Evolutionary conservation across 2,888 invertebrate genomes (phyloP), one percentile per base, ranked within the genome.

Genomic region (Dynastes maya): DNA sequence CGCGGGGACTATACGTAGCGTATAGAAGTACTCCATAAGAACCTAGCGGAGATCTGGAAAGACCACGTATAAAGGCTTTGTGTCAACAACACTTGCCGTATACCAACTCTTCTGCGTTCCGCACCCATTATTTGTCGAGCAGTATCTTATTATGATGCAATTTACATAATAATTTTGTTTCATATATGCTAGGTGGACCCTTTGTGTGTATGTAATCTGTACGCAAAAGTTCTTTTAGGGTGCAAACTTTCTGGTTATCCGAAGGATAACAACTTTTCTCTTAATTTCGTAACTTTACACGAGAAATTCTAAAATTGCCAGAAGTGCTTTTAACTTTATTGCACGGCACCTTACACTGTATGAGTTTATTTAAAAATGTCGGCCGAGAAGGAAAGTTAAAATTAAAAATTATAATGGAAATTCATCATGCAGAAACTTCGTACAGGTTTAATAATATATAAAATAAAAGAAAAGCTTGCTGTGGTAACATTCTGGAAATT

Each of bases 121-220:
- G 9, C 40, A 29, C 40, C 13, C 68, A 51, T 68, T 51, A 27
- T 68, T 51, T 22, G 68, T 68, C 51, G 29, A 68, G 68, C n/a
- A 68, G 68, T 51, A 27, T 68, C 68, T 68, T 68, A 68, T 68
- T 68, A 51, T 29, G 49, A 51, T 51, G 29, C 68, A 68, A 68
- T 68, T 68, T 68, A 68, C 68, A 68, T 68, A 68, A 51, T 68
- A 68, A 68, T 68, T 27, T 49, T 51, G 29, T 29, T 49, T 11
- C 49, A 29, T 29, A 51, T 68, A 51, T 51, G 63, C 29, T 63
- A 13, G 68, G 29, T 29, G 40, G 68, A 51, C 68, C 68, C 29
- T 29, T 51, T 68, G 51, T n/a, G 29, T 29, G 51, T n/a, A 13
- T 68, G 27, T 51, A 29, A 27, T 27, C 11, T 16, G 68, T 68